These are phyloP conservation scores for Oceanodroma leucorhoa DNA, from an alignment of 2,797 vertebrate genomes.

Conservation along the genomic window DNA sequence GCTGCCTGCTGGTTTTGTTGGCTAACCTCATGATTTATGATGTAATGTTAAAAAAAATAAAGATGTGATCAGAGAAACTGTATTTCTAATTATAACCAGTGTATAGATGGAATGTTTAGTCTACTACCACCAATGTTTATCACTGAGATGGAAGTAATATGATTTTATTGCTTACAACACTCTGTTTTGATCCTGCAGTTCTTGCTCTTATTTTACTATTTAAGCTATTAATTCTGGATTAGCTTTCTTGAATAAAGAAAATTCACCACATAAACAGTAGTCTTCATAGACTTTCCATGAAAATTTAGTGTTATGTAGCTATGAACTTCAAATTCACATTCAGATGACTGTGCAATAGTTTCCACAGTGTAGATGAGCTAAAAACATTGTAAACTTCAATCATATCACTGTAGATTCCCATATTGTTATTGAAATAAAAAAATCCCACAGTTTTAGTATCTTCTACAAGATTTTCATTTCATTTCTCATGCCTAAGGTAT, in stretches of 20 bases:
- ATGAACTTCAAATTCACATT: neutral
- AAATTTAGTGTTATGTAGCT: neutral
- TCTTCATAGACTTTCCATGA: neutral
- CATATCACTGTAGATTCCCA: neutral
- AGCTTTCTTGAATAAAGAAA: neutral
- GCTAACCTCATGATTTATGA: neutral
- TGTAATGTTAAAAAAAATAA: neutral
- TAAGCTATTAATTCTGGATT: neutral
- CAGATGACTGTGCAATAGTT: neutral
- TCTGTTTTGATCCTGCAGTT: neutral
- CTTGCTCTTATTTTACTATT: neutral
- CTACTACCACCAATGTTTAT: neutral
- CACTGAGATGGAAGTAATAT: neutral
- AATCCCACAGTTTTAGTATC: rapidly evolving
- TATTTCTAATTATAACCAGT: neutral
- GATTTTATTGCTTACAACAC: neutral
- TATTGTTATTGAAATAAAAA: neutral
- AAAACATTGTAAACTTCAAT: neutral
- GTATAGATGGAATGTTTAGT: neutral
- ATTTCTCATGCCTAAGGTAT: neutral
- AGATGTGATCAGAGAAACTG: neutral
- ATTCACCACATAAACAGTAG: neutral
- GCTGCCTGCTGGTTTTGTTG: neutral
- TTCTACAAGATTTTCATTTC: neutral
- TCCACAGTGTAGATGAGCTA: neutral